Evolutionary conservation across 2,888 invertebrate species (phyloP).

Genomic region (Idaea biselata): DNA sequence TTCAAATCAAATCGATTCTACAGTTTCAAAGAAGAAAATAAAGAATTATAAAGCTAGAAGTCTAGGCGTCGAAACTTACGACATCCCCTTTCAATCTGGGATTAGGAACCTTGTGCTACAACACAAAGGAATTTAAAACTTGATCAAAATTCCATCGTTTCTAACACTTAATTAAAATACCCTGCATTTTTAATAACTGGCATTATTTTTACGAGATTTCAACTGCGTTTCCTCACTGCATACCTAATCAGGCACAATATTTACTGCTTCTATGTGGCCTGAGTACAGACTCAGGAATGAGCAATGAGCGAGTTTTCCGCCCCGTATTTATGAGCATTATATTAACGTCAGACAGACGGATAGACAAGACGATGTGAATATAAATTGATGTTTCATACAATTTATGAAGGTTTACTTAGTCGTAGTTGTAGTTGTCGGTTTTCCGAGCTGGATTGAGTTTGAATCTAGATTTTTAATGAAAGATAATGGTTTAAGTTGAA

Average conservation of each 20-base stretch:
- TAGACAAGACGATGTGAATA: not conserved
- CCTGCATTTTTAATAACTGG: conserved; percentile 41
- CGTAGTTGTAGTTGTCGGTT: not conserved
- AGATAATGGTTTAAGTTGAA: not conserved
- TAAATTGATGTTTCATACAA: not conserved
- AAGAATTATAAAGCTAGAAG: not conserved
- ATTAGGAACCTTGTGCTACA: not conserved
- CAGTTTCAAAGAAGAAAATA: not conserved
- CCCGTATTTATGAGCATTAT: not conserved
- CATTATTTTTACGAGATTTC: conserved; percentile 62
- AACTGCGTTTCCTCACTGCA: conserved; percentile 38
- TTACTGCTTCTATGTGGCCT: conserved; percentile 27
- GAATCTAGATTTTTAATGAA: not conserved
- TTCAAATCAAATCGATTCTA: too few species aligned
- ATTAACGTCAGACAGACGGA: not conserved
- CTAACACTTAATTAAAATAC: conserved; percentile 11
- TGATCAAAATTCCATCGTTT: not conserved
- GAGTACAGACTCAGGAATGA: conserved; percentile 5
- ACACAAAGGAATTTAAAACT: not conserved
- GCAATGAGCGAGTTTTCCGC: not conserved
- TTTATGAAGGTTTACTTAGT: not conserved
- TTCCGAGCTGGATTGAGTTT: not conserved
- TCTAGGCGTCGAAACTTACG: not conserved
- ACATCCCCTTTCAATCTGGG: not conserved
- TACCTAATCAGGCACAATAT: conserved; percentile 46